phyloP scores from a whole-genome alignment of 2,113 vertebrate genomes.

The Phaethon lepturus region DNA sequence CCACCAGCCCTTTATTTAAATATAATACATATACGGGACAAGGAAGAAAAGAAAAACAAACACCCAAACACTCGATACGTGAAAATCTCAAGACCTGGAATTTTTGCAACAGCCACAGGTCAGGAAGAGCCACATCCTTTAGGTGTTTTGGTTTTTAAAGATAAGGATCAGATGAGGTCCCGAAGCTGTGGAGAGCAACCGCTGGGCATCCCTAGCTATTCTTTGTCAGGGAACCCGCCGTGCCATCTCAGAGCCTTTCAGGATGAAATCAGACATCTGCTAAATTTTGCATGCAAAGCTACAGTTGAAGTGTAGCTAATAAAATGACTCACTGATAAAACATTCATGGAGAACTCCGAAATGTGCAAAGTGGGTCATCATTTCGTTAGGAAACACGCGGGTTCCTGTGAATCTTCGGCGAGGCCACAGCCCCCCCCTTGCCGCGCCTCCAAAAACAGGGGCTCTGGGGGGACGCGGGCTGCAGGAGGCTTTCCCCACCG shows the following conservation, averaged over 20 bases:
- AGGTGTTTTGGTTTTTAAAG: background rate
- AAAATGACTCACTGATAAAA: slow-evolving; percentile 66
- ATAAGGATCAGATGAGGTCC: background rate
- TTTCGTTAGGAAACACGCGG: background rate
- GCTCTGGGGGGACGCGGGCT: background rate
- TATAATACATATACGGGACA: accelerated
- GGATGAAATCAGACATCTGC: slow-evolving; percentile 61
- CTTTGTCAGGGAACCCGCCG: background rate
- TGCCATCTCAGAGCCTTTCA: background rate
- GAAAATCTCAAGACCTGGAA: background rate
- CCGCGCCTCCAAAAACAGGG: accelerated
- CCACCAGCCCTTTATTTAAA: background rate
- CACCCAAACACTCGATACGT: background rate
- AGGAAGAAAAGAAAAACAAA: background rate
- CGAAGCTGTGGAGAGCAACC: background rate
- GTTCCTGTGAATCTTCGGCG: accelerated
- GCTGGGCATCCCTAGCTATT: background rate
- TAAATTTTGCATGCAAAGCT: slow-evolving; percentile 65
- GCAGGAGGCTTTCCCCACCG: background rate
- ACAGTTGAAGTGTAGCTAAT: slow-evolving; percentile 44
- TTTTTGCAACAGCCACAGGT: background rate
- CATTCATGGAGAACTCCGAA: slow-evolving; percentile 56
- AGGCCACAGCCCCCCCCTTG: background rate
- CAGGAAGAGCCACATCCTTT: background rate
- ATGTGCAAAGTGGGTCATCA: slow-evolving; percentile 62